Base-by-base conservation (phyloP, 2,888 invertebrate genomes). In the Dynastes grantii region DNA sequence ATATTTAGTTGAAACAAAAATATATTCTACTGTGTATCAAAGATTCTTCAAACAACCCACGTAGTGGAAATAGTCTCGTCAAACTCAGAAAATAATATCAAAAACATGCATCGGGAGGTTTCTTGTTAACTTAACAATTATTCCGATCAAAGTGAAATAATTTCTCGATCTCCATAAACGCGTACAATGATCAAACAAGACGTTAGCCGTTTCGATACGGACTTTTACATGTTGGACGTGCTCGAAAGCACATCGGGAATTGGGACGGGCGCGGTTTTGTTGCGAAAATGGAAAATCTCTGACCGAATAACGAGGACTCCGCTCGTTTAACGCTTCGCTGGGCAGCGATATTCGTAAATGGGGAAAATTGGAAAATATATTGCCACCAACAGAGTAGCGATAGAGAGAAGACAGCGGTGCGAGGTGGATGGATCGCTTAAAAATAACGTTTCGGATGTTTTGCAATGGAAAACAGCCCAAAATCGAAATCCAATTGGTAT, bases 321-420 rank as follows among this genome's bases (percentile, higher is more conserved):
- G 68, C 68, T 68, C 68, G 68, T 68, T 68, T 68, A 68, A 68
- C 68, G 68, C 68, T 51, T 29, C 29, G 68, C n/a, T 13, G 68
- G n/a, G 32, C 68, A 29, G 51, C 51, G 51, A 51, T 68, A 68
- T 51, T 68, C 51, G 51, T 51, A 51, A 32, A 51, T 22, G 68
- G 27, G 68, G 68, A 68, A 68, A 68, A 68, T 68, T 68, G 68
- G 68, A 68, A 68, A 68, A 68, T 27, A 51, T 68, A 68, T 68
- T 68, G 51, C 68, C 29, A 13, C 51, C 29, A 45, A 4, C 8
- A 11, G n/a, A n/a, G 40, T 22, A 27, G 22, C 16, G 22, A 58
- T 22, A 8, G 40, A 16, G 22, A 68, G 51, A 13, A 11, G 29
- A 68, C 2, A 9, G 29, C 49, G 51, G 27, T 29, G 29, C 13